Evolutionary conservation across 2,113 vertebrate species (phyloP), one percentile per base, ranked within the genome.

Genomic region (Mionectes macconnelli): DNA sequence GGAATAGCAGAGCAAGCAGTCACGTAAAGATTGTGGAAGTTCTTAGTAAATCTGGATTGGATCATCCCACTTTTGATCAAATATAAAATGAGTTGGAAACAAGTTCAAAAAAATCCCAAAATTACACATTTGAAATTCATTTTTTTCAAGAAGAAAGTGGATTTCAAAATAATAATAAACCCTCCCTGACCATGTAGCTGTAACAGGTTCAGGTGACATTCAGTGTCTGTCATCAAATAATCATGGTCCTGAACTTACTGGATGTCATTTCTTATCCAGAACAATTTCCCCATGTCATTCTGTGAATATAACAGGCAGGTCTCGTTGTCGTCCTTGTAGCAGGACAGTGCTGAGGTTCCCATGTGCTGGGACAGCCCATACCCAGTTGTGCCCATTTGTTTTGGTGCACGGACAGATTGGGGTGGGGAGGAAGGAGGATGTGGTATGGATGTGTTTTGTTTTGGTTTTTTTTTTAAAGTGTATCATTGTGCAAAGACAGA

Each of bases 21-120:
- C 76, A 68, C 56, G 84, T 74, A 55, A 88, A 78, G 52, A 60
- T 35, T 63, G 37, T 77, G 63, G 56, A 88, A 84, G 40, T 86
- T 66, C 42, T 7, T 11, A 24, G n/a, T 37, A 40, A 49, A 49
- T 47, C 87, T 73, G 55, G 72, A 50, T 59, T 53, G 87, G 68
- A 31, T 73, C 35, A 76, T 78, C 35, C 55, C 25, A 45, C 53
- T n/a, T 89, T 86, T 75, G 40, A 78, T 63, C 80, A 37, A 27
- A 44, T 13, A 6, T 0, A 76, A 62, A 53, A 66, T 19, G 28
- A 64, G 25, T 4, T 72, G 49, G 40, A 80, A 83, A 69, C 37
- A 73, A 92, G 39, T 37, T 72, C 40, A 92, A 74, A 69, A 31
- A 60, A 70, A 68, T 37, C 40, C 66, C 28, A 5, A 55, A 81